Evolutionary conservation across 2,888 invertebrate species (phyloP), one percentile per base, ranked within the genome.

Genomic region (Biston betularia): DNA sequence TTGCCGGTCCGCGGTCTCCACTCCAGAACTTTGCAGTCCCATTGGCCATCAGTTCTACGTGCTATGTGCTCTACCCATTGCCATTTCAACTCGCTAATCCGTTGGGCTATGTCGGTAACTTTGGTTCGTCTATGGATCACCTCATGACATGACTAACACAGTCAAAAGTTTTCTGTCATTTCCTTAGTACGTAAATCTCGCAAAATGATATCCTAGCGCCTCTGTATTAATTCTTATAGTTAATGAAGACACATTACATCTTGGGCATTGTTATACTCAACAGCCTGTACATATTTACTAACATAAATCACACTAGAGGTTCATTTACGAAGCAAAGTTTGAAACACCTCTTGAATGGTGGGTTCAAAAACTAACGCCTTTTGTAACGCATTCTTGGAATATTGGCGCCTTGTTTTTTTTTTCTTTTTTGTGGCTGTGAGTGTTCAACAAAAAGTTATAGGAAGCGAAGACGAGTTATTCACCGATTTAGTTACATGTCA

Each of bases 371-470:
- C 38, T 48, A 24, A 35, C 57, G 8, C 45, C 34, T 57, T 57
- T 67, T 50, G 24, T 46, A 57, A 42, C 5, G 50, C 64, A 53
- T 70, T 72, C 70, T 55, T 53, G 49, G 75, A 74, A 75, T 66
- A 45, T 48, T 44, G 77, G 74, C 79, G 78, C 79, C 74, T 72
- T 61, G 33, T 69, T 72, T 72, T 76, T 76, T 42, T 54, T 72
- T 72, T 76, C 75, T 42, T 54, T 42, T 53, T 11, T 53, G 38
- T 40, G 15, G 53, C 11, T 15, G 11, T 5, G 38, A 6, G 15
- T 40, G 15, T 2, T 14, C 40, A 14, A 11, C 40, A 15, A 11
- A 40, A 40, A 24, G 3, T 11, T 5, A 4, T n/a, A 40, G 53
- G 40, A 40, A 53, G 40, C 15, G 15, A 24, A 15, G 9, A 38